Evolutionary conservation across 1,140 invertebrate genomes (phyloP).

Genomic region (Neodiprion lecontei): DNA sequence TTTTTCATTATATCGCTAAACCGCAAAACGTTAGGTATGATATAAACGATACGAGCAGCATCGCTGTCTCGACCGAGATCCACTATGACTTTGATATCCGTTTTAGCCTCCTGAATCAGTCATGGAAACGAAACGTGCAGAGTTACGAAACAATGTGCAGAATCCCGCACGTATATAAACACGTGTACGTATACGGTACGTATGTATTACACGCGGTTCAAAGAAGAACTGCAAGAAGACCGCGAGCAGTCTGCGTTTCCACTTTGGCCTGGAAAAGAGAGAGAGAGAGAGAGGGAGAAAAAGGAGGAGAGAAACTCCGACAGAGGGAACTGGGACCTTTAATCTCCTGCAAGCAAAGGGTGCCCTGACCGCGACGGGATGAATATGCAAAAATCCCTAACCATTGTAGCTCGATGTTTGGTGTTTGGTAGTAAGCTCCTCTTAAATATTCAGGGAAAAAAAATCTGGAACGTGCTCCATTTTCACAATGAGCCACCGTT

Average conservation of each 20-base stretch:
- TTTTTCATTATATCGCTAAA: too few species aligned
- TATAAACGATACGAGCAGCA: too few species aligned
- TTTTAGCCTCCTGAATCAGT: neutral
- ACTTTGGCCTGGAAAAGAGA: neutral
- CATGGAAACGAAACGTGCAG: neutral
- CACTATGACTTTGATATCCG: too few species aligned
- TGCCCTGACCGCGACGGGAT: neutral
- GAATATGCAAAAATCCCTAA: constrained; percentile 4
- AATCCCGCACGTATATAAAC: neutral
- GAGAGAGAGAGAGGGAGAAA: neutral
- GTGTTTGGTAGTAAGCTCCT: neutral
- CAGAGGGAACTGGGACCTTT: constrained; percentile 3
- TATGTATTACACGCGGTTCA: too few species aligned
- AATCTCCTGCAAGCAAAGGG: constrained; percentile 5
- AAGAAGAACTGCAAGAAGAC: neutral
- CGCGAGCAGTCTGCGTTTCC: neutral
- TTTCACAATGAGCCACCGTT: neutral
- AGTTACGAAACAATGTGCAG: neutral
- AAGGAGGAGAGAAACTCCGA: neutral
- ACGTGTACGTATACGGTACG: too few species aligned
- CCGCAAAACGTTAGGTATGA: too few species aligned
- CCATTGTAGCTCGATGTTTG: neutral
- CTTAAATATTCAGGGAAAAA: neutral
- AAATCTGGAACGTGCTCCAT: neutral
- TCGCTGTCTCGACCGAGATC: too few species aligned